Percentiles rank a stretch among this genome's conserved stretches.
These are phyloP conservation scores for Adelosebastes latens DNA, from an alignment of 2,797 vertebrate genomes.

Conservation along the genomic window DNA sequence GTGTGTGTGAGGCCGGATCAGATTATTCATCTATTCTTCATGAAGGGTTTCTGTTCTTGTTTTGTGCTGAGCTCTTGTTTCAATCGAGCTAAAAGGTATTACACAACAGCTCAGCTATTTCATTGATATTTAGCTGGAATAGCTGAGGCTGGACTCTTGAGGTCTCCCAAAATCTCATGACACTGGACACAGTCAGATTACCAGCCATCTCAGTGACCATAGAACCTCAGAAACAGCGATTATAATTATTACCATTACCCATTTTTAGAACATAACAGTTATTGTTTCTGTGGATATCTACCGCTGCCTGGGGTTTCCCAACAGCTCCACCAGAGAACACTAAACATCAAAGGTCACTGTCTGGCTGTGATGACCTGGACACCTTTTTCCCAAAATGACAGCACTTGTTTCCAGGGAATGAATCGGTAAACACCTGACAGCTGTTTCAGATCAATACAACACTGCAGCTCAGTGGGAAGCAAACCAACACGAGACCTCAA, in stretches of 20 bases:
- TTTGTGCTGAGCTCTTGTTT: conserved; percentile 25
- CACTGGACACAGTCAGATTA: conserved; percentile 1
- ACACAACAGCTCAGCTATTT: not conserved
- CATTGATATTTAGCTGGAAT: not conserved
- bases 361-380: not conserved
- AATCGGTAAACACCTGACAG: conserved; percentile 65
- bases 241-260: conserved; percentile 24
- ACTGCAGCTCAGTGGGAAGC: not conserved
- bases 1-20: not conserved
- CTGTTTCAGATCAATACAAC: conserved; percentile 67
- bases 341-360: conserved; percentile 68
- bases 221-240: conserved; percentile 34
- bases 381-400: conserved; percentile 29
- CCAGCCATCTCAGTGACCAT: conserved; percentile 21
- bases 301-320: not conserved
- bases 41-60: not conserved
- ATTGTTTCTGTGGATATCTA: conserved; percentile 33
- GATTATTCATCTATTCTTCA: conserved; percentile 48
- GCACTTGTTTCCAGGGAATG: conserved; percentile 27
- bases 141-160: not conserved
- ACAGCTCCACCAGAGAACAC: conserved; percentile 17
- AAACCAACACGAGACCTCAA: conserved; percentile 4
- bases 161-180: conserved; percentile 11
- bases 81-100: not conserved
- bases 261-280: conserved; percentile 46